Conservation (phyloP, 2,113 vertebrate species). For the Tachysurus fulvidraco region DNA sequence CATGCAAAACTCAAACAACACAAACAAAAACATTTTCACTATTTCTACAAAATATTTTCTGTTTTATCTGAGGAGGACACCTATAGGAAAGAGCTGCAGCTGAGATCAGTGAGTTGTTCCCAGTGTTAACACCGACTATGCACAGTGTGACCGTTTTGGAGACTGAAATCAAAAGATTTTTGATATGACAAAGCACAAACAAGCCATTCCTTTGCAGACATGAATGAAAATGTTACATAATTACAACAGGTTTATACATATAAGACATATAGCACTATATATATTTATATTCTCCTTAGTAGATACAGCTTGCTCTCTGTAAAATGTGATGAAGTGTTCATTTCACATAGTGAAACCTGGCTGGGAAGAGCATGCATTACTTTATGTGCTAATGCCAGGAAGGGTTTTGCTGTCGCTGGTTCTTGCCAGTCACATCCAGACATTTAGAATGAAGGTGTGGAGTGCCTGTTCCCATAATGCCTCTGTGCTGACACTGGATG, state of each 20-base stretch:
- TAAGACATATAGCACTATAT: slow-evolving; percentile 61
- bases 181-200: slow-evolving; percentile 60
- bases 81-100: slow-evolving; percentile 54
- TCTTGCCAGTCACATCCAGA: slow-evolving; percentile 63
- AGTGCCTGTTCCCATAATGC: slow-evolving; percentile 67
- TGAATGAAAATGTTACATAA: slow-evolving; percentile 61
- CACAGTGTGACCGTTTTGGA: slow-evolving; percentile 46
- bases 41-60: slow-evolving; percentile 60
- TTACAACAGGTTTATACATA: slow-evolving; percentile 71
- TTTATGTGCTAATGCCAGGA: slow-evolving; percentile 73
- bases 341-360: slow-evolving; percentile 76
- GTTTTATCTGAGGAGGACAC: slow-evolving; percentile 50
- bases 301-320: slow-evolving; percentile 68
- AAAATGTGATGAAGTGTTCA: slow-evolving; percentile 63
- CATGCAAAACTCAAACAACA: slow-evolving; percentile 61
- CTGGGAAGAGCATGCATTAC: slow-evolving; percentile 76
- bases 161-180: slow-evolving; percentile 27
- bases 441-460: slow-evolving; percentile 62
- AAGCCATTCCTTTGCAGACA: slow-evolving; percentile 67
- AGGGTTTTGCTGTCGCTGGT: slow-evolving; percentile 55
- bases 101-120: slow-evolving; percentile 45
- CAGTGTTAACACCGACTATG: slow-evolving; percentile 53
- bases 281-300: slow-evolving; percentile 68
- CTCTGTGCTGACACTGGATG: slow-evolving; percentile 63
- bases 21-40: slow-evolving; percentile 54